Evolutionary conservation across 2,113 vertebrate genomes (phyloP).

Genomic region (Caretta caretta): DNA sequence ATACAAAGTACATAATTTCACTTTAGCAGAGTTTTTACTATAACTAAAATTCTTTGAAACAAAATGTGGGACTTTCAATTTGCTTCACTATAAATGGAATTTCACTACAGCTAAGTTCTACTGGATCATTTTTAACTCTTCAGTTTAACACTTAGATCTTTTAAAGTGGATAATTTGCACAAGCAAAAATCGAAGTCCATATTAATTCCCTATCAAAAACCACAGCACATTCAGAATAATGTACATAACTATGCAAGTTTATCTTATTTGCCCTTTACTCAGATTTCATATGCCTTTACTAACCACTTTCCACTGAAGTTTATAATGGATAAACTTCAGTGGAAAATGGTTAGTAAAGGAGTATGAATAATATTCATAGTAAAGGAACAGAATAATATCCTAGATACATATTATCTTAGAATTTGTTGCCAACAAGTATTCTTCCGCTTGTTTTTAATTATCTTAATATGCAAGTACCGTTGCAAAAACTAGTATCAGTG

Average conservation of each 20-base stretch:
- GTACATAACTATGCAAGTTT: neutral
- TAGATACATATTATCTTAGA: too few relatives aligned
- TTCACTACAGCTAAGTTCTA: neutral
- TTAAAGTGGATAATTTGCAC: neutral
- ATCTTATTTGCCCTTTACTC: neutral
- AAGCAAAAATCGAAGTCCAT: neutral
- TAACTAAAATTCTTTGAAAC: fast-evolving
- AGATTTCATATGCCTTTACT: neutral
- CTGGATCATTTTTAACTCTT: neutral
- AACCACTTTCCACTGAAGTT: neutral
- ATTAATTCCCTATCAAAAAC: neutral
- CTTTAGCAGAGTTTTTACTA: fast-evolving
- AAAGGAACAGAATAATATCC: too few relatives aligned
- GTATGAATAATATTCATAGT: too few relatives aligned
- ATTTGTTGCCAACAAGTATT: neutral
- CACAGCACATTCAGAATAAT: neutral
- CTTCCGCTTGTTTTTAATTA: neutral
- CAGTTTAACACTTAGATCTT: neutral
- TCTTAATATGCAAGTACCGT: neutral
- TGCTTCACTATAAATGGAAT: fast-evolving
- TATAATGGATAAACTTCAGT: neutral
- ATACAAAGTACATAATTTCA: fast-evolving
- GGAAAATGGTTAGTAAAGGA: too few relatives aligned
- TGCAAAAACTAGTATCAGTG: neutral
- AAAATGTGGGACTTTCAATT: fast-evolving